A percentile compares a stretch with the other conserved stretches of the same genome.
phyloP scores from a whole-genome alignment of 2,797 vertebrate genomes.

The Garrulus glandarius region DNA sequence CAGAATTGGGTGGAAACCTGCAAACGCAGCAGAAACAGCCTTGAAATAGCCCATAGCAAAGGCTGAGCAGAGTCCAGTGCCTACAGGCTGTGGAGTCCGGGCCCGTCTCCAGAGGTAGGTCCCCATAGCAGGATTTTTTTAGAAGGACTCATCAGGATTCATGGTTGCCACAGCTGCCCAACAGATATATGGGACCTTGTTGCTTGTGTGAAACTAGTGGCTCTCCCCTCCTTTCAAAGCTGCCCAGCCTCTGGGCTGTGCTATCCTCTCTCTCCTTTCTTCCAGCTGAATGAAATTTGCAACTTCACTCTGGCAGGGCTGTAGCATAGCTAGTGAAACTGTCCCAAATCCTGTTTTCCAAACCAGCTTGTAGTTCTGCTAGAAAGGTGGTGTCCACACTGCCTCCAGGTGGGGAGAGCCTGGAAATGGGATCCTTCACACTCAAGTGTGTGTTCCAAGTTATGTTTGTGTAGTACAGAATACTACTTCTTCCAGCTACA shows the following conservation, averaged over 20 bases:
- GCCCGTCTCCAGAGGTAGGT: slow-evolving; percentile 6
- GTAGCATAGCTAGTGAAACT: not conserved
- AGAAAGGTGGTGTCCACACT: fast-evolving
- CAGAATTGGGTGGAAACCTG: slow-evolving; percentile 29
- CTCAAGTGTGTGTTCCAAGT: not conserved
- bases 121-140: not conserved
- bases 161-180: fast-evolving
- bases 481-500: not conserved
- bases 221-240: not conserved
- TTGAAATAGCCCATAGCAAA: slow-evolving; percentile 20
- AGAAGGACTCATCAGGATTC: not conserved
- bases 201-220: not conserved
- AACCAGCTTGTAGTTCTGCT: not conserved
- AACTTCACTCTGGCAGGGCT: not conserved
- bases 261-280: not conserved
- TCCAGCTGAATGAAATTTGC: not conserved
- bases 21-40: not conserved
- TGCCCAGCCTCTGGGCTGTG: not conserved
- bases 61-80: not conserved
- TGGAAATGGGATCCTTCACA: not conserved
- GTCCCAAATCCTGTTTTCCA: not conserved
- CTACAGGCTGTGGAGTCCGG: not conserved
- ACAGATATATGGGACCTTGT: not conserved
- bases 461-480: not conserved
- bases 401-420: not conserved